These are phyloP conservation scores for Chrysotoxum bicinctum DNA, from an alignment of 2,888 invertebrate genomes.

Conservation along the genomic window DNA sequence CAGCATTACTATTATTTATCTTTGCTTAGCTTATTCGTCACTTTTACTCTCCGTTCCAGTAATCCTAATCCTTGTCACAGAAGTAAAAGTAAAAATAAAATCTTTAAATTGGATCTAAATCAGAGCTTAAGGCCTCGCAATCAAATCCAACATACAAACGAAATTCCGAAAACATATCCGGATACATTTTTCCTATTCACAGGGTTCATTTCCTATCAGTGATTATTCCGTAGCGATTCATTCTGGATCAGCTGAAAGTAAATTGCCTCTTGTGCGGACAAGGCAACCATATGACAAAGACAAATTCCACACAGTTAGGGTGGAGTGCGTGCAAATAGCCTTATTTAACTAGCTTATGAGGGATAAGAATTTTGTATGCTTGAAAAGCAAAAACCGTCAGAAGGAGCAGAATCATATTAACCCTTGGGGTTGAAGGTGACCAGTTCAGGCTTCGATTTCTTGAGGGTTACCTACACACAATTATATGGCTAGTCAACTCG, in stretches of 20 bases:
- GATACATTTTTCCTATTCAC: conserved; percentile 64
- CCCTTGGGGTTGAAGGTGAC: neutral
- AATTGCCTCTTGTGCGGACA: conserved; percentile 39
- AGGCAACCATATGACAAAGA: conserved; percentile 57
- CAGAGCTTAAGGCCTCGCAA: conserved; percentile 49
- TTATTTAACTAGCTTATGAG: conserved; percentile 70
- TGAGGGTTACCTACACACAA: too few species aligned
- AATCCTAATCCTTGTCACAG: conserved; percentile 34
- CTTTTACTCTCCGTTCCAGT: conserved; percentile 23
- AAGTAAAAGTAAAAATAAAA: conserved; percentile 20
- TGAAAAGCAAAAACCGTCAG: conserved; percentile 7
- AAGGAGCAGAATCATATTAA: neutral
- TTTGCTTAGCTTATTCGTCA: conserved; percentile 58
- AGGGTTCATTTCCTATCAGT: conserved; percentile 69
- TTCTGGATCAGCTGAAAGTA: conserved; percentile 60
- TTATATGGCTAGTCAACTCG: too few species aligned
- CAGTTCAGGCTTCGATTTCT: neutral
- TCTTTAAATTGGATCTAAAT: conserved; percentile 71
- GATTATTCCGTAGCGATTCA: conserved; percentile 50
- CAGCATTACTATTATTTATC: neutral
- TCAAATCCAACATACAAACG: conserved; percentile 37
- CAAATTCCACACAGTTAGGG: conserved; percentile 45
- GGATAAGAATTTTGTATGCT: conserved; percentile 51
- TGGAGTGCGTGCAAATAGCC: conserved; percentile 67
- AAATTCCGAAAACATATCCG: conserved; percentile 59